A percentile compares a stretch with the other conserved stretches of the same genome.
Conservation (phyloP, 2,797 vertebrate genomes). For the Arnoldichthys spilopterus region DNA sequence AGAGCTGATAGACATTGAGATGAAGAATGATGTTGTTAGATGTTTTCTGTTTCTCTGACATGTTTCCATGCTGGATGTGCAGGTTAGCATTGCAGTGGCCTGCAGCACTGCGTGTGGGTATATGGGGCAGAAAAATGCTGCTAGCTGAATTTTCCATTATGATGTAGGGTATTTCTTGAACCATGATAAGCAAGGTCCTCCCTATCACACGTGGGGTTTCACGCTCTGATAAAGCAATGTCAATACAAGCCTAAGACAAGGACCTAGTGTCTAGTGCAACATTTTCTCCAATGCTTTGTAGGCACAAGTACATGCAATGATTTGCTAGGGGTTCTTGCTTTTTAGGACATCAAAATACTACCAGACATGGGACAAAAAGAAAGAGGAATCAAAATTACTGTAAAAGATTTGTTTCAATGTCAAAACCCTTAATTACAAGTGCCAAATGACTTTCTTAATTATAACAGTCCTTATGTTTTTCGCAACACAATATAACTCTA, state of each 20-base stretch:
- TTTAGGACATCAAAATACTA: background rate
- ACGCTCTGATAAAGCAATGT: conserved; percentile 41
- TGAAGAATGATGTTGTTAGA: background rate
- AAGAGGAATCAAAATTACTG: background rate
- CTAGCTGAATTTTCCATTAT: conserved; percentile 36
- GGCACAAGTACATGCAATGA: background rate
- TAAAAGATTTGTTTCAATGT: background rate
- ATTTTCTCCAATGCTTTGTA: conserved; percentile 3
- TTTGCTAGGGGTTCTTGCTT: background rate
- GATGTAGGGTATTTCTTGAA: conserved; percentile 50
- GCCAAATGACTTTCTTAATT: background rate
- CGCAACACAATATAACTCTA: no score
- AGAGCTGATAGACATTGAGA: background rate
- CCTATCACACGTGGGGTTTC: conserved; percentile 23
- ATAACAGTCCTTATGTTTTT: no score
- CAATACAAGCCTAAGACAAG: conserved; percentile 41
- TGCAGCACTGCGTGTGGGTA: conserved; percentile 9
- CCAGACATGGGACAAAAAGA: background rate
- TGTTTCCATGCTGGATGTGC: conserved; percentile 14
- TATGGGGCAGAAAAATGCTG: conserved; percentile 20
- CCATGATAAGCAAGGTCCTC: conserved; percentile 41
- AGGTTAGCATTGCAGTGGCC: background rate
- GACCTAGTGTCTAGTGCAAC: conserved; percentile 16
- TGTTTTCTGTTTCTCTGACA: background rate
- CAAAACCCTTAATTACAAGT: background rate